phyloP scores from a whole-genome alignment of 1,140 invertebrate genomes.

The Ectropis grisescens region DNA sequence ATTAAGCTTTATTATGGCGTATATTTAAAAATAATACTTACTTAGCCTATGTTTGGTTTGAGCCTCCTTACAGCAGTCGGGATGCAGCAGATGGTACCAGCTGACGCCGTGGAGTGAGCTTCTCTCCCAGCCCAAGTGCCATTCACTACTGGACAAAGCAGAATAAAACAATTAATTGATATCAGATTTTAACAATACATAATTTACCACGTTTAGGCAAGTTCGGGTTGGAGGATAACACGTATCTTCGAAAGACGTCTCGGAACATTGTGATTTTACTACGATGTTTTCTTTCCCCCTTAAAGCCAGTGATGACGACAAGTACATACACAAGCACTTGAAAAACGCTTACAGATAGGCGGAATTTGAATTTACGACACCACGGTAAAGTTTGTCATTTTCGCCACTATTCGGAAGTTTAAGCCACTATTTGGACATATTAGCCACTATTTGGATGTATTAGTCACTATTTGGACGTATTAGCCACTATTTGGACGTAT shows the following conservation, averaged over 20 bases:
- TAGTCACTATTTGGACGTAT: too few species aligned
- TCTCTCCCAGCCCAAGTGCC: slow-evolving; percentile 90
- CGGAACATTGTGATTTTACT: background rate
- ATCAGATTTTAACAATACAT: slow-evolving; percentile 1
- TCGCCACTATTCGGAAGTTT: too few species aligned
- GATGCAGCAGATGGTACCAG: slow-evolving; percentile 95
- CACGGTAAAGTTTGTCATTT: too few species aligned
- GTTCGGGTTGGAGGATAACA: background rate
- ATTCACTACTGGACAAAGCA: slow-evolving; percentile 83
- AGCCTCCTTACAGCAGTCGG: slow-evolving; percentile 91
- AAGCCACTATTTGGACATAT: too few species aligned
- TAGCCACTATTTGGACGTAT: too few species aligned
- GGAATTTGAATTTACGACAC: too few species aligned
- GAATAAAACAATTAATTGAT: slow-evolving; percentile 5
- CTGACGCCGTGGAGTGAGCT: slow-evolving; percentile 88
- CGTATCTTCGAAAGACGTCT: too few species aligned
- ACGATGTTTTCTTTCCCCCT: background rate
- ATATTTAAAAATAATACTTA: slow-evolving; percentile 69
- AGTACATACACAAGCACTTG: too few species aligned
- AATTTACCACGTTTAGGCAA: background rate
- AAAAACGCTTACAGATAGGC: too few species aligned
- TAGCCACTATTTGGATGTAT: too few species aligned
- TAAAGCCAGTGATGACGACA: too few species aligned
- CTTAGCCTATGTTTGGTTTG: slow-evolving; percentile 94
- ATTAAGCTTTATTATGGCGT: too few species aligned